These are phyloP conservation scores for Phyllotreta cruciferae DNA, from an alignment of 2,888 invertebrate genomes.

Conservation along the genomic window DNA sequence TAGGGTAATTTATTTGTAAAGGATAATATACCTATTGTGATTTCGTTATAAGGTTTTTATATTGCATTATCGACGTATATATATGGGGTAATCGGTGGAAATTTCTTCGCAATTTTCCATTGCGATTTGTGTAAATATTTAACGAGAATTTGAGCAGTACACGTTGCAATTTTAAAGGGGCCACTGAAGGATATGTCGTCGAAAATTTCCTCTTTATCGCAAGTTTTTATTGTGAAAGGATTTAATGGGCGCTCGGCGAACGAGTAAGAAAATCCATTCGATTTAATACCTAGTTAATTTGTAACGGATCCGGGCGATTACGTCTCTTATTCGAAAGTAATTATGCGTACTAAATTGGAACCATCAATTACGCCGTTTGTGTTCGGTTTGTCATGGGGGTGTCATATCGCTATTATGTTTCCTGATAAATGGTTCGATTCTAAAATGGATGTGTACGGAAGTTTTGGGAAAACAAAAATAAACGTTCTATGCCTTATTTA, in stretches of 20 bases:
- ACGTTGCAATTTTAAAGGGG: conserved; percentile 4
- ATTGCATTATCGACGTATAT: background rate
- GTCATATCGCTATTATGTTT: conserved; percentile 41
- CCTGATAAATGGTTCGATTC: conserved; percentile 20
- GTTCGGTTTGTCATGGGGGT: conserved; percentile 42
- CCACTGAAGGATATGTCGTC: conserved; percentile 25
- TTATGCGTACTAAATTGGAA: conserved; percentile 45
- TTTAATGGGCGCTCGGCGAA: background rate
- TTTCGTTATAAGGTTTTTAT: conserved; percentile 39
- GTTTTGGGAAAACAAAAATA: too few species aligned
- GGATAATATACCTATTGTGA: conserved; percentile 32
- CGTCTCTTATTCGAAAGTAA: conserved; percentile 42
- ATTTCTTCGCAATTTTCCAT: background rate
- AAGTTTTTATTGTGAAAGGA: background rate
- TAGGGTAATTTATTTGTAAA: conserved; percentile 11
- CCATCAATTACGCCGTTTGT: conserved; percentile 45
- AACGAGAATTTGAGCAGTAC: too few species aligned
- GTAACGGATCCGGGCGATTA: conserved; percentile 43
- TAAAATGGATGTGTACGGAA: too few species aligned
- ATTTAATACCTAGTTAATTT: conserved; percentile 35
- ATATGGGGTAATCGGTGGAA: background rate
- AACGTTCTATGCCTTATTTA: too few species aligned
- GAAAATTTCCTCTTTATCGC: conserved; percentile 18
- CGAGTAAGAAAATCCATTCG: conserved; percentile 19
- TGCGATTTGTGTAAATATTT: conserved; percentile 12